Base-by-base conservation (phyloP, 2,888 invertebrate genomes). In the Empis stercorea region DNA sequence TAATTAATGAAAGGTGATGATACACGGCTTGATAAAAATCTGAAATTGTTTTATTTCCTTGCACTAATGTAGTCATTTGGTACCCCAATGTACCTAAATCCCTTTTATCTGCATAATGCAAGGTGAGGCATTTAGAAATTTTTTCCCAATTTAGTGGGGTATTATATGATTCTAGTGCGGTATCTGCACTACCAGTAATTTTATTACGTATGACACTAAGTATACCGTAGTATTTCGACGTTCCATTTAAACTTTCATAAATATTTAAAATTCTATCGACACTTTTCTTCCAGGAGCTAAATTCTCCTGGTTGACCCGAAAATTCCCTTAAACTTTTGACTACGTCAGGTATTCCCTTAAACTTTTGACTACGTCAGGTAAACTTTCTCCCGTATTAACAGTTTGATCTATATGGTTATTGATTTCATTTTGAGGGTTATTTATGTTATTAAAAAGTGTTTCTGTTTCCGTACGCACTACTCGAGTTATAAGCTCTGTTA, bases 71-170 rank as follows among this genome's bases (percentile, higher is more conserved):
- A 5, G 48, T 48, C 48, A 53, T 47, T 37, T 56, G 36, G 34
- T 53, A 54, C 39, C 54, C 56, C 0, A 55, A 39, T 2, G 54
- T 56, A 10, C 43, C 37, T 4, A 56, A 9, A 23, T 53, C 55
- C 11, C 52, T 30, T 27, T 52, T 50, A 34, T 53, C 54, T 9
- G 50, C 51, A 23, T 53, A 54, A 17, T 55, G 51, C 16, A 46
- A 39, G 2, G 45, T 48, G 2, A 52, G 30, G 15, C 50, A 53
- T 17, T 43, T 39, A 2, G 47, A 20, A 23, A 52, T 55, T 27
- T 45, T 48, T 15, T 39, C 32, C 52, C 51, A 53, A 27, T 52
- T 43, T 20, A 47, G 14, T 5, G 47, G 45, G 10, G 44, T 46
- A 23, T 44, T 45, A 14, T 36, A 46, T 1, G 46, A 15, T 34